phyloP scores from a whole-genome alignment of 2,888 invertebrate species.

The Meiosimyza platycephala region DNA sequence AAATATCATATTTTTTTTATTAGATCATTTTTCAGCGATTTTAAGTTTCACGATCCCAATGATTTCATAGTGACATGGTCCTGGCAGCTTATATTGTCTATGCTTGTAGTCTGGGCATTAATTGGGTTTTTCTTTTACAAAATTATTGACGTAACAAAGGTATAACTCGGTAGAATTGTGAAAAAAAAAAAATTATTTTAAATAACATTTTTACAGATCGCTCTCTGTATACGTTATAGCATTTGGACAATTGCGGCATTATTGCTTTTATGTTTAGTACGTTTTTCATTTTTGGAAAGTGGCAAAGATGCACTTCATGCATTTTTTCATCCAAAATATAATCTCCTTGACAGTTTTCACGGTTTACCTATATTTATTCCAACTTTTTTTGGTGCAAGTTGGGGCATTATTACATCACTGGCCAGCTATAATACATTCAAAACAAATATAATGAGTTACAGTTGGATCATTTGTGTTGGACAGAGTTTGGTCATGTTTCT shows the following conservation, averaged over 20 bases:
- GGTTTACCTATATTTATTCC: conserved; percentile 59
- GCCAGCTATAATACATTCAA: conserved; percentile 83
- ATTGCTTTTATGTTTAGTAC: conserved; percentile 48
- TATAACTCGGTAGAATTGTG: conserved; percentile 10
- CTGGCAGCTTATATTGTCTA: conserved; percentile 52
- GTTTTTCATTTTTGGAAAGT: conserved; percentile 55
- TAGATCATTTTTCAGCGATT: conserved; percentile 40
- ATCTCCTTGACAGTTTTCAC: neutral
- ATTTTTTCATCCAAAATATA: conserved; percentile 41
- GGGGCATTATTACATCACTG: conserved; percentile 84
- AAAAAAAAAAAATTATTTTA: neutral
- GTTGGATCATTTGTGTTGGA: conserved; percentile 54
- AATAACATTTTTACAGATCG: conserved; percentile 51
- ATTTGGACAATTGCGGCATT: conserved; percentile 45
- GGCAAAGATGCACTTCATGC: conserved; percentile 43
- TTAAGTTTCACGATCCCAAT: neutral
- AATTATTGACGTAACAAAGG: conserved; percentile 51
- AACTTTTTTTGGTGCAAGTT: conserved; percentile 86
- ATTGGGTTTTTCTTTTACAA: conserved; percentile 51
- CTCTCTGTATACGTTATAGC: conserved; percentile 51
- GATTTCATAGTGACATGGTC: conserved; percentile 45
- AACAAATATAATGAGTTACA: conserved; percentile 72
- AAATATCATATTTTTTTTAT: conserved; percentile 6
- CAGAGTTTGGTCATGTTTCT: conserved; percentile 51
- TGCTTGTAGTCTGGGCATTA: conserved; percentile 50